A percentile compares a stretch with the other conserved stretches of the same genome.
Evolutionary conservation across 2,888 invertebrate species (phyloP).

Genomic region (Tridacna crocea): DNA sequence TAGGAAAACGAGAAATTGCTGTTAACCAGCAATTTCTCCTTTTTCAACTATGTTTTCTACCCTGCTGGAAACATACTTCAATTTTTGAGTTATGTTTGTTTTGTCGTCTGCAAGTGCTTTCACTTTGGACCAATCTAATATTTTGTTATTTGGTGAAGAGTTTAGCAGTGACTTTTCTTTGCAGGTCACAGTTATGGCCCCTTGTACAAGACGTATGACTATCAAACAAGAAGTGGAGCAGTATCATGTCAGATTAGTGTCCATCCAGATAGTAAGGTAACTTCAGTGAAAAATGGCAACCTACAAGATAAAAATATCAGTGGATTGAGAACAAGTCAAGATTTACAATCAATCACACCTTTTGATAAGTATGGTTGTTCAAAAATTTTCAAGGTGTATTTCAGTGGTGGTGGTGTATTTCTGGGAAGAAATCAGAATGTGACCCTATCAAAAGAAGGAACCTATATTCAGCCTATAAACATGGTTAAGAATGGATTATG

Average conservation of each 20-base stretch:
- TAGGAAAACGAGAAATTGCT: too few species aligned
- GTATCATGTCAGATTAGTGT: slow-evolving; percentile 58
- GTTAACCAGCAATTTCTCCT: too few species aligned
- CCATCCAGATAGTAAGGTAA: not conserved
- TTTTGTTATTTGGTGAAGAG: too few species aligned
- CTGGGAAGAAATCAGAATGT: slow-evolving; percentile 38
- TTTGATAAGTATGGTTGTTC: not conserved
- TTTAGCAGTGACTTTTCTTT: not conserved
- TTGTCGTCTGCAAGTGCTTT: too few species aligned
- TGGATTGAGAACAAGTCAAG: not conserved
- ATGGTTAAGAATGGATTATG: not conserved
- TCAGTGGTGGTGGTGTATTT: slow-evolving; percentile 36
- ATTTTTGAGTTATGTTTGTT: too few species aligned
- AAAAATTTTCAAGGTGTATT: slow-evolving; percentile 23
- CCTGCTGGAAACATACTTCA: too few species aligned
- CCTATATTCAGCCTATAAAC: not conserved
- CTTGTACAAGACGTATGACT: slow-evolving; percentile 75
- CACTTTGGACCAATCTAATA: too few species aligned
- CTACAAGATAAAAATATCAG: not conserved
- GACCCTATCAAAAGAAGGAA: not conserved
- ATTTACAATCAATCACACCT: not conserved
- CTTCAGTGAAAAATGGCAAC: not conserved
- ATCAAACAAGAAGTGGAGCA: slow-evolving; percentile 71
- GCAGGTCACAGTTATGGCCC: slow-evolving; percentile 77
- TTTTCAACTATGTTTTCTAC: too few species aligned